These are phyloP conservation scores for Agrochola litura DNA, from an alignment of 2,888 invertebrate species.

Conservation along the genomic window DNA sequence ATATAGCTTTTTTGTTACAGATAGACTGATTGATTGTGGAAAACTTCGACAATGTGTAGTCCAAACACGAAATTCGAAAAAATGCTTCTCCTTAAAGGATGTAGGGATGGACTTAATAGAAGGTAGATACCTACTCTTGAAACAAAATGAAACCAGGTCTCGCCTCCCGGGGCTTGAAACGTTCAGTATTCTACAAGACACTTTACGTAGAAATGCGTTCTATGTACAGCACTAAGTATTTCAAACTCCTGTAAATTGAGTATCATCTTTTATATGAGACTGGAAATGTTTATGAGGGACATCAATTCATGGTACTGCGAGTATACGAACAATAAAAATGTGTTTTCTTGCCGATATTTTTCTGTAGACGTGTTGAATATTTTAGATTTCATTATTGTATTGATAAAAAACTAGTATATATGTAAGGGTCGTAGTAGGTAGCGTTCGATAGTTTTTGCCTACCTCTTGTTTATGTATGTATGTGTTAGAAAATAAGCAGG, in stretches of 20 bases:
- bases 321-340: too few relatives aligned
- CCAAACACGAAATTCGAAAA: neutral
- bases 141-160: constrained; percentile 36
- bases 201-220: constrained; percentile 31
- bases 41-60: neutral
- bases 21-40: neutral
- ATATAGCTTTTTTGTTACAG: neutral
- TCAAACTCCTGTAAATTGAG: neutral
- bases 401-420: neutral
- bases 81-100: neutral
- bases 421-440: neutral
- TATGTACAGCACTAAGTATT: constrained; percentile 20
- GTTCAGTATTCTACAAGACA: constrained; percentile 26
- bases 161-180: constrained; percentile 12
- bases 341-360: neutral
- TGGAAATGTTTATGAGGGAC: neutral
- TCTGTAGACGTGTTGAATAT: neutral
- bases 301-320: neutral
- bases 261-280: neutral
- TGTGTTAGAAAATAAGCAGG: neutral
- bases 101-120: neutral
- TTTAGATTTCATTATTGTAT: neutral
- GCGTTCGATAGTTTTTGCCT: neutral
- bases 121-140: neutral
- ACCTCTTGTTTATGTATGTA: neutral